These are phyloP conservation scores for Cryptoleucopteryx plumbea DNA, from an alignment of 2,113 vertebrate species.

Conservation along the genomic window DNA sequence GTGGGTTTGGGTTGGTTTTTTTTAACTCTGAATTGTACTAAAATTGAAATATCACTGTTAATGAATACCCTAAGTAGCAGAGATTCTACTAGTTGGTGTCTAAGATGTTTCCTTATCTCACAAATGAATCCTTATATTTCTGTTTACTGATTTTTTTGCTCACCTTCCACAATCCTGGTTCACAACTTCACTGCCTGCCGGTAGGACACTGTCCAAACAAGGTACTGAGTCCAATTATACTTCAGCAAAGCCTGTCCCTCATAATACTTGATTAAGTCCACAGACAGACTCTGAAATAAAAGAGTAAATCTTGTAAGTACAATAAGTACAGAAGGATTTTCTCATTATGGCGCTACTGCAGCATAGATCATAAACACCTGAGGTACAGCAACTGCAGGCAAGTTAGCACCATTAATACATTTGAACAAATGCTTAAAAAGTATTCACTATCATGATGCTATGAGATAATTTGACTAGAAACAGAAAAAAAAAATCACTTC, in stretches of 20 bases:
- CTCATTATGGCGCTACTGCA: background rate
- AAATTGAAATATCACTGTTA: background rate
- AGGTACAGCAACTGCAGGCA: background rate
- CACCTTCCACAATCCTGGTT: background rate
- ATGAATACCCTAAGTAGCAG: background rate
- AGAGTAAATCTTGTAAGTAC: background rate
- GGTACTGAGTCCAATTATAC: background rate
- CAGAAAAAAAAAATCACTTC: background rate
- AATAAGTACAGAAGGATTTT: background rate
- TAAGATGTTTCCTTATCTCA: background rate
- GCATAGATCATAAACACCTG: background rate
- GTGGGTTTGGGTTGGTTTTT: background rate
- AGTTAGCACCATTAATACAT: background rate
- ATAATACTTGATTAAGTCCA: background rate
- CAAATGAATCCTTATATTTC: background rate
- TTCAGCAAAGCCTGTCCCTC: background rate
- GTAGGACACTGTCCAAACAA: background rate
- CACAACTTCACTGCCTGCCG: background rate
- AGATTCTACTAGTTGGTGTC: background rate
- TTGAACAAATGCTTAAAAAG: background rate
- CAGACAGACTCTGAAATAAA: background rate
- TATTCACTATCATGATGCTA: background rate
- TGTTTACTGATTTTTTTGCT: background rate
- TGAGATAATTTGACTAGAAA: background rate
- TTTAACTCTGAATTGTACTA: background rate